A percentile compares a stretch with the other conserved stretches of the same genome.
Conservation (phyloP, 2,888 invertebrate species). For the Phengaris arion region DNA sequence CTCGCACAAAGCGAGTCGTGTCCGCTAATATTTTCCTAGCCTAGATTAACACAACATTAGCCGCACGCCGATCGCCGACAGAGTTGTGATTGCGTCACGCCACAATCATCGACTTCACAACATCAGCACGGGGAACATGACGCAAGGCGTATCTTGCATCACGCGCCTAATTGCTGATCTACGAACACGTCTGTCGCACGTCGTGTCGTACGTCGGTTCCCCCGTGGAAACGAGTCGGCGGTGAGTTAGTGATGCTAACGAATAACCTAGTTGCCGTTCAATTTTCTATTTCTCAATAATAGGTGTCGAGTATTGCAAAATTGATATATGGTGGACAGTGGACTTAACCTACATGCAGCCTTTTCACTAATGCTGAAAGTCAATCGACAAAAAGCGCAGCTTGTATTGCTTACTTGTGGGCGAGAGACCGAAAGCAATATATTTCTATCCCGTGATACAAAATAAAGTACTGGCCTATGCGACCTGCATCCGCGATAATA, state of each 20-base stretch:
- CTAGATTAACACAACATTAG: slow-evolving; percentile 20
- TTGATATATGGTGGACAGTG: background rate
- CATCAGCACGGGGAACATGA: slow-evolving; percentile 13
- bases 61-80: slow-evolving; percentile 16
- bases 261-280: slow-evolving; percentile 7
- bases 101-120: background rate
- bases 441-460: background rate
- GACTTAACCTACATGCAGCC: background rate
- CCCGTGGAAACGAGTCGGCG: slow-evolving; percentile 14
- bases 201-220: slow-evolving; percentile 10
- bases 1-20: slow-evolving; percentile 3
- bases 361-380: background rate
- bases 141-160: slow-evolving; percentile 18
- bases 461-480: background rate
- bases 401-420: background rate
- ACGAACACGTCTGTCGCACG: background rate
- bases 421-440: background rate
- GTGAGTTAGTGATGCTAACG: slow-evolving; percentile 20
- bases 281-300: slow-evolving; percentile 8
- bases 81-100: slow-evolving; percentile 13
- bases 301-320: slow-evolving; percentile 3
- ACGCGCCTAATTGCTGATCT: slow-evolving; percentile 23
- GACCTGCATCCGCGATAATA: background rate
- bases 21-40: slow-evolving; percentile 25
- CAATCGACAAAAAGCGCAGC: background rate